Conservation (phyloP, 2,797 vertebrate genomes). For the Galaxias olidus region DNA sequence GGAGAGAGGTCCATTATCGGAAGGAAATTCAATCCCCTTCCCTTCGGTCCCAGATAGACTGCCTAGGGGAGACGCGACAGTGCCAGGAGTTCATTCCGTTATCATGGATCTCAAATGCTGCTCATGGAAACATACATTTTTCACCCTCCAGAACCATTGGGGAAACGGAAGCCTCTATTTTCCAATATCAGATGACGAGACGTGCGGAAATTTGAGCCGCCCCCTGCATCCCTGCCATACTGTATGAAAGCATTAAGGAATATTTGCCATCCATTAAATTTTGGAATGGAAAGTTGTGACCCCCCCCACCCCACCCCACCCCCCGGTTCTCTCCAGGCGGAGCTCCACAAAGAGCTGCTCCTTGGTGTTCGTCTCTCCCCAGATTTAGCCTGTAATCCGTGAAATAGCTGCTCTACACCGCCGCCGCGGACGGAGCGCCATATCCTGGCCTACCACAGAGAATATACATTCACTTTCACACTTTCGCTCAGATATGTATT, state of each 20-base stretch:
- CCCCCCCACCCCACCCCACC: constrained; percentile 16
- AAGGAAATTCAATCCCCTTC: constrained; percentile 10
- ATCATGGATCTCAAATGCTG: constrained; percentile 22
- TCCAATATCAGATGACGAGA: constrained; percentile 42
- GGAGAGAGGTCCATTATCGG: constrained; percentile 12
- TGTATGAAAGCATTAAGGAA: constrained; percentile 52
- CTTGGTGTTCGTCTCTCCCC: constrained; percentile 44
- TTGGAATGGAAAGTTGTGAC: constrained; percentile 53
- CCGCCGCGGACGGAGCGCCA: constrained; percentile 22
- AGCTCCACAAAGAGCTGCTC: constrained; percentile 33
- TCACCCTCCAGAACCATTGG: constrained; percentile 12
- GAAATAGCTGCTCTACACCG: constrained; percentile 50
- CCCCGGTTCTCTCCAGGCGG: constrained; percentile 16
- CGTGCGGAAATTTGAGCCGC: constrained; percentile 47
- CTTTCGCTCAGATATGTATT: constrained; percentile 36
- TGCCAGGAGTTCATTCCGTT: constrained; percentile 21
- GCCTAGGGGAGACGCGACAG: not conserved
- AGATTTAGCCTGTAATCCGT: constrained; percentile 52
- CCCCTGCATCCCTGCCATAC: constrained; percentile 30
- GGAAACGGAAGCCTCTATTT: constrained; percentile 38
- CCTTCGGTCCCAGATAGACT: not conserved
- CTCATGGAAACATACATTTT: constrained; percentile 17
- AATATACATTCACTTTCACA: constrained; percentile 42
- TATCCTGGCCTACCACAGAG: constrained; percentile 32
- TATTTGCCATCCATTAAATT: constrained; percentile 59